A percentile compares a stretch with the other conserved stretches of the same genome.
Evolutionary conservation across 2,113 vertebrate species (phyloP).

Genomic region (Myotis brandtii): DNA sequence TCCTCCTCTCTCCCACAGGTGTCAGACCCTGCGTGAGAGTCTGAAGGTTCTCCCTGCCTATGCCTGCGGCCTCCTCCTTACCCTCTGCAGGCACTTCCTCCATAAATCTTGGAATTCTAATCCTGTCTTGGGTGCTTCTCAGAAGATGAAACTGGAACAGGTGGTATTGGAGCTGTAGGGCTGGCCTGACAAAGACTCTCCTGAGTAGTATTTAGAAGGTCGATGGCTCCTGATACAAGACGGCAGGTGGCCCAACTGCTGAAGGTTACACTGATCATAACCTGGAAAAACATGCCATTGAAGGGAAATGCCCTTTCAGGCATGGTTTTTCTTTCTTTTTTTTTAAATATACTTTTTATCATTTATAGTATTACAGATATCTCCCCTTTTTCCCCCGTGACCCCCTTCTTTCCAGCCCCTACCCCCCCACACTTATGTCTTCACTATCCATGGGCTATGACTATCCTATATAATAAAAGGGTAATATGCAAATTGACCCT

Average conservation of each 20-base stretch:
- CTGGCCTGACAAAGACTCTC: not conserved
- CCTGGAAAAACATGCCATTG: not conserved
- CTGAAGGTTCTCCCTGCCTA: not conserved
- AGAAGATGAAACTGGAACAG: not conserved
- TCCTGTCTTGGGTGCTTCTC: not conserved
- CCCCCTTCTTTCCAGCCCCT: too few species aligned
- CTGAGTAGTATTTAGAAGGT: not conserved
- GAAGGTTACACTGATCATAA: not conserved
- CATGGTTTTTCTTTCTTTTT: not conserved
- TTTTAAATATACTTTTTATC: too few species aligned
- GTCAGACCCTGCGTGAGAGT: not conserved
- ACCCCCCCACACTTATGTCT: too few species aligned
- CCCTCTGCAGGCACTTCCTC: not conserved
- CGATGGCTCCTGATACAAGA: not conserved
- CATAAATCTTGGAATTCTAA: not conserved
- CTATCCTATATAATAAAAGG: too few species aligned
- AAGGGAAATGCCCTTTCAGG: not conserved
- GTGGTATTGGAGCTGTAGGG: not conserved
- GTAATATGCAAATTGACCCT: too few species aligned
- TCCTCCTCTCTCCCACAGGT: not conserved
- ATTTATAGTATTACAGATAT: too few species aligned
- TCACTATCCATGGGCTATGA: too few species aligned
- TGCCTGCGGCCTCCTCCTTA: too few species aligned
- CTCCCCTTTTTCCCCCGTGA: too few species aligned
- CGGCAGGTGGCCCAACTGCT: not conserved